Evolutionary conservation across 2,888 invertebrate genomes (phyloP), one percentile per base, ranked within the genome.

Genomic region (Gonocerus acuteangulatus): DNA sequence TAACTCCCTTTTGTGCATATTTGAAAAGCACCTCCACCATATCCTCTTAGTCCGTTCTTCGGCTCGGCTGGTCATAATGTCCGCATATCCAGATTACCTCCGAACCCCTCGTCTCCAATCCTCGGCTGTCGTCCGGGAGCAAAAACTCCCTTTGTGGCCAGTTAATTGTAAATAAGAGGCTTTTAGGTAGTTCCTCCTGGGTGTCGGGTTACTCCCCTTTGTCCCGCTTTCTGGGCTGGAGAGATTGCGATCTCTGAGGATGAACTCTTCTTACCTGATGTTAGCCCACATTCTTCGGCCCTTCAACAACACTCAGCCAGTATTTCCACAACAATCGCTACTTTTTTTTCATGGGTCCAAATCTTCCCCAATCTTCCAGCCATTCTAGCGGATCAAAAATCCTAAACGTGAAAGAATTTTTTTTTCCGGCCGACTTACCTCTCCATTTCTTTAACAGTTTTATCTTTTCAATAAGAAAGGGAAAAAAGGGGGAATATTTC

Each of bases 101-200:
- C 19, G 2, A 13, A 2, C 11, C 27, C 4, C 2, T 34, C 2
- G 11, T 3, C 19, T 16, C 18, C 34, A n/a, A 16, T 32, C 27
- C 0, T 51, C 19, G 6, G 2, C 2, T 18, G 32, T 9, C 13
- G 11, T 36, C 13, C 34, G 2, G 7, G 15, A 13, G 39, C 39
- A 39, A 39, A 39, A 54, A 54, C 22, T 54, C 42, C 34, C 54
- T 54, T 54, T 54, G 54, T 54, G 54, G 54, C 54, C 54, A 54
- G 54, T 54, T 54, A 54, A 54, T 54, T 54, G 54, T 54, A 54
- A 54, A 54, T 54, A 54, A 54, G 54, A 21, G 54, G 34, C 54
- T 54, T 54, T 54, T 54, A 39, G 39, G 54, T 22, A 34, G 42
- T 19, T 34, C 19, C 39, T 42, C 22, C 19, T 15, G 39, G 54